Base-by-base conservation (phyloP, 1,140 invertebrate genomes). In the Ips nitidus region DNA sequence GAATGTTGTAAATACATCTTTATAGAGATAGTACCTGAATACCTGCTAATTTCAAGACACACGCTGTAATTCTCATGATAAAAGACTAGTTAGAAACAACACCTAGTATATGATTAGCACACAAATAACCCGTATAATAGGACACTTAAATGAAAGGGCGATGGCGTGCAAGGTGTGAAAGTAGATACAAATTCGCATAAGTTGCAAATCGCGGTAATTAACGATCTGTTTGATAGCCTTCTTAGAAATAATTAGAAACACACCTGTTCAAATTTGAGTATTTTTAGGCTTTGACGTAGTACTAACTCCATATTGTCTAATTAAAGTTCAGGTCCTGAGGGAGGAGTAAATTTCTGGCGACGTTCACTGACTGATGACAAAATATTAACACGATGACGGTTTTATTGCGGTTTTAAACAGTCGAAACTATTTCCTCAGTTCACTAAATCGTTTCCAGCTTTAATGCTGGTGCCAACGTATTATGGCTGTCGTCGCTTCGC, bases 311-410 rank as follows among this genome's bases (percentile, higher is more conserved):
- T 22, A 22, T 22, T 22, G 22, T 22, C 22, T 22, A 22, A 22
- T 22, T 22, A 22, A 22, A 22, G 22, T 22, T 22, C 22, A 0
- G 22, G 22, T 22, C 22, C 22, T 22, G 22, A 22, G 22, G 22
- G 22, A 22, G 37, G 8, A 36, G n/a, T 38, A 55, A 55, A 55
- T 53, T 64, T 38, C 47, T 40, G 60, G 38, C 39, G 40, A 7
- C 3, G 39, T 7, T 36, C 40, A 53, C 5, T 64, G 62, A 64
- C 62, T 50, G 43, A 61, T 61, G 62, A 64, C 50, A 64, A 64
- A 64, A 64, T 64, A 64, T 64, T 53, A 55, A 64, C 40, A 4
- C 40, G 62, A 64, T 38, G 62, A 64, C 62, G 39, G 62, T 41
- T 64, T 64, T 64, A 64, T 55, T 64, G 47, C 47, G 38, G 62